Percentiles rank a stretch among this genome's conserved stretches.
phyloP scores from a whole-genome alignment of 2,113 vertebrate genomes.

The Electrona antarctica region DNA sequence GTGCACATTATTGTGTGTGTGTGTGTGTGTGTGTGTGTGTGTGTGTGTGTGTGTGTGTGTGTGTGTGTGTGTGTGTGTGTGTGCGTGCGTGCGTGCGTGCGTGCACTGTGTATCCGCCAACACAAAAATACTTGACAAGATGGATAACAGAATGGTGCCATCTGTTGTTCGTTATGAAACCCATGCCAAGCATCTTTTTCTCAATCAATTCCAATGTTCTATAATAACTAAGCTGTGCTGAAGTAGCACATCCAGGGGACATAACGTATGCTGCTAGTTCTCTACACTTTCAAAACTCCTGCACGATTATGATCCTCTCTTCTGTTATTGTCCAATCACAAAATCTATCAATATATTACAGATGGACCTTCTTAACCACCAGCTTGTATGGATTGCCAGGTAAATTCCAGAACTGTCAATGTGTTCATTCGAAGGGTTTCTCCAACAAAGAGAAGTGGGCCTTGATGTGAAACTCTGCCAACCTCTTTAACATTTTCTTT shows the following conservation, averaged over 20 bases:
- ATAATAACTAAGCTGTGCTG: conserved; percentile 1
- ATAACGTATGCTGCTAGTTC: not conserved
- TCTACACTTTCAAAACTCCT: conserved; percentile 20
- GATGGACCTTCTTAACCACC: too few species aligned
- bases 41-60: not conserved
- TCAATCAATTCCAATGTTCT: conserved; percentile 33
- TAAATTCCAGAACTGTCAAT: too few species aligned
- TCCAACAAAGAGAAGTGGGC: too few species aligned
- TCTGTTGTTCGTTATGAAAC: conserved; percentile 61
- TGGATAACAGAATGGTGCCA: conserved; percentile 54
- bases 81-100: conserved; percentile 11
- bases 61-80: not conserved
- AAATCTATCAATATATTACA: too few species aligned
- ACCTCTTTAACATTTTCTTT: too few species aligned
- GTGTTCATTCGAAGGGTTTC: too few species aligned
- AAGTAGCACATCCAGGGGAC: conserved; percentile 21
- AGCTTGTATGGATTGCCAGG: too few species aligned
- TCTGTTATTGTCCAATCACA: too few species aligned
- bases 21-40: conserved; percentile 1
- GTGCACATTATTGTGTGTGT: not conserved
- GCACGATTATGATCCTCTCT: not conserved
- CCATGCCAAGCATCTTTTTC: conserved; percentile 19
- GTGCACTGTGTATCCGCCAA: conserved; percentile 1
- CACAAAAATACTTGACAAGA: conserved; percentile 41
- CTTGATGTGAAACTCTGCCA: too few species aligned